phyloP scores from a whole-genome alignment of 2,113 vertebrate genomes.

The Apaloderma vittatum region DNA sequence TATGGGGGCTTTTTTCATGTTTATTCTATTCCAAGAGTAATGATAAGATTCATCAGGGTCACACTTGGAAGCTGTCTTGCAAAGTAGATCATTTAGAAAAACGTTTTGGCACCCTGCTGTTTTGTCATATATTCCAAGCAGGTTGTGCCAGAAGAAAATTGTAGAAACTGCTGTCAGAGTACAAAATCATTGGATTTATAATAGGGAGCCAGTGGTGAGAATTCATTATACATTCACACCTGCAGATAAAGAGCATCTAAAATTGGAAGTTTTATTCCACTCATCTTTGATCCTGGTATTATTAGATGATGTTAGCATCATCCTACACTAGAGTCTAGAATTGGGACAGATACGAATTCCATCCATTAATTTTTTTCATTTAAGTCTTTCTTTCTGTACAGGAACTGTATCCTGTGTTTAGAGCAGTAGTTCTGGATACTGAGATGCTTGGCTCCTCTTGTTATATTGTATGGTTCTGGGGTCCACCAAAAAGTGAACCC shows the following conservation, averaged over 20 bases:
- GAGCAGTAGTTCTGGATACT: not conserved
- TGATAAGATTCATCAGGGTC: conserved; percentile 56
- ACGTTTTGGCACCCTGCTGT: conserved; percentile 36
- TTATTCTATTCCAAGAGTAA: conserved; percentile 29
- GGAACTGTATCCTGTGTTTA: not conserved
- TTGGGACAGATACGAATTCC: not conserved
- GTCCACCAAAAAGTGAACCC: not conserved
- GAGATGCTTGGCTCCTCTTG: not conserved
- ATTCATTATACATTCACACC: conserved; percentile 73
- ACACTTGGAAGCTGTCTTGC: conserved; percentile 58
- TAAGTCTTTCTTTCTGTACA: not conserved
- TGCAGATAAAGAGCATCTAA: conserved; percentile 73
- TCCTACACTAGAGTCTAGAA: conserved; percentile 37
- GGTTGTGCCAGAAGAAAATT: conserved; percentile 64
- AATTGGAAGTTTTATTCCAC: conserved; percentile 68
- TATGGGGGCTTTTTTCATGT: not conserved
- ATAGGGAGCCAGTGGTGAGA: conserved; percentile 53
- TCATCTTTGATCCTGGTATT: conserved; percentile 69
- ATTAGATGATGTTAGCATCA: conserved; percentile 66
- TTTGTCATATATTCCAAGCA: conserved; percentile 33
- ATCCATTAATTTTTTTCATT: not conserved
- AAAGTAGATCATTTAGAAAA: conserved; percentile 56
- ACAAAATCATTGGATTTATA: conserved; percentile 53
- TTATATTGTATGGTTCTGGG: not conserved
- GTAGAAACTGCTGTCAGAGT: conserved; percentile 57